Conservation (phyloP, 1,140 invertebrate species). For the Helicoverpa armigera region DNA sequence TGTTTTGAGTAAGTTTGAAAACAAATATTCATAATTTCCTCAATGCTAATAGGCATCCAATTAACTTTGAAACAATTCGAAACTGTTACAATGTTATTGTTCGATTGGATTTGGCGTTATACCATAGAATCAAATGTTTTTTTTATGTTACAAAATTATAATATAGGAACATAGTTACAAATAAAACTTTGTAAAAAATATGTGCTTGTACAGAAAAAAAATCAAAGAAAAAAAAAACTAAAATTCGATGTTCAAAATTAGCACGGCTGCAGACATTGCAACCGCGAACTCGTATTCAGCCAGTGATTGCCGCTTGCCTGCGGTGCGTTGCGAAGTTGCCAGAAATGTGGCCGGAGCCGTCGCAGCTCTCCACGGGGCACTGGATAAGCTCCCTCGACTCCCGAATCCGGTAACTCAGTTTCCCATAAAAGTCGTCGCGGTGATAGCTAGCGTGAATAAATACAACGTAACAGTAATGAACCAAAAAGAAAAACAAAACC, state of each 20-base stretch:
- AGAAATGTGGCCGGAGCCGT: slow-evolving; percentile 94
- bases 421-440: slow-evolving; percentile 88
- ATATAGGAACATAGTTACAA: too few species aligned
- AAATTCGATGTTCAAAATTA: slow-evolving; percentile 44
- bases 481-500: slow-evolving; percentile 60
- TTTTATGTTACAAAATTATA: too few species aligned
- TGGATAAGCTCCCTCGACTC: slow-evolving; percentile 88
- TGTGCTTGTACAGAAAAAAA: neutral
- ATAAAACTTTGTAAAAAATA: too few species aligned
- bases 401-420: slow-evolving; percentile 90
- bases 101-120: too few species aligned
- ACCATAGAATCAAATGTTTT: too few species aligned
- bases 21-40: neutral
- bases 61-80: too few species aligned
- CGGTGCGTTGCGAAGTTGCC: slow-evolving; percentile 94
- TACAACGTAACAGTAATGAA: slow-evolving; percentile 57
- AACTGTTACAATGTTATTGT: too few species aligned
- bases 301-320: slow-evolving; percentile 85
- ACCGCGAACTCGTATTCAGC: slow-evolving; percentile 43
- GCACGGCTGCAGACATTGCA: slow-evolving; percentile 34
- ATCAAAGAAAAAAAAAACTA: neutral
- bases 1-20: slow-evolving; percentile 16
- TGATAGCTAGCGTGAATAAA: slow-evolving; percentile 77
- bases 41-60: too few species aligned
- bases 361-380: slow-evolving; percentile 97